Base-by-base conservation (phyloP, 2,113 vertebrate species). In the Myrmophylax atrothorax region DNA sequence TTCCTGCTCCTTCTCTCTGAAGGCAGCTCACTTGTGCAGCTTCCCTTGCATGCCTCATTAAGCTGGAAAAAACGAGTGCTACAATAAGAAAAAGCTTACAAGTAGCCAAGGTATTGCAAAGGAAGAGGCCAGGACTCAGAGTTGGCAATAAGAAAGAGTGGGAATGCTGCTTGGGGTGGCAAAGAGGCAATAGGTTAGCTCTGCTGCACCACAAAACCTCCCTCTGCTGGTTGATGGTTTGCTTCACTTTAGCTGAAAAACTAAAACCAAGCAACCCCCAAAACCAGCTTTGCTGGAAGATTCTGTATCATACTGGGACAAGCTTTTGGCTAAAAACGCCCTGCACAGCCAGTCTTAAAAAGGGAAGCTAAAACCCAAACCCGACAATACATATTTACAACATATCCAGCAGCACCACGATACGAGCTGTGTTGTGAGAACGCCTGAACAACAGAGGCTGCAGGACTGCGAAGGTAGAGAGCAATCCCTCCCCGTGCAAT, bases 311-410 rank as follows among this genome's bases (percentile, higher is more conserved):
- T 25, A 24, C 5, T 3, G 14, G 53, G 37, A 74, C 14, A 56
- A 80, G 9, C 25, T 80, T 67, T 35, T 56, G 20, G 18, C 12
- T 56, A 35, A 76, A 72, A 75, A 1, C 16, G 4, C 2, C 20
- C 9, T 47, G 37, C 4, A 7, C 3, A 33, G n/a, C 20, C 55
- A 38, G 6, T 12, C 10, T 25, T 18, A 50, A 23, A 14, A 76
- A 60, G 58, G 44, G 6, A 53, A 40, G 5, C 3, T 42, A 56
- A 37, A 78, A 14, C 2, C 3, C 29, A 78, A 82, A 29, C 3
- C 6, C 3, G 49, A 8, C 13, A 17, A 31, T 14, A 37, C 0
- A 0, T 2, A 0, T 60, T 59, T 59, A 25, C 8, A 82, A 56
- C 8, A 66, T 28, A 29, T 25, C 42, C 1, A 44, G 14, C 28